These are phyloP conservation scores for Sterna hirundo DNA, from an alignment of 2,113 vertebrate genomes.

Conservation along the genomic window DNA sequence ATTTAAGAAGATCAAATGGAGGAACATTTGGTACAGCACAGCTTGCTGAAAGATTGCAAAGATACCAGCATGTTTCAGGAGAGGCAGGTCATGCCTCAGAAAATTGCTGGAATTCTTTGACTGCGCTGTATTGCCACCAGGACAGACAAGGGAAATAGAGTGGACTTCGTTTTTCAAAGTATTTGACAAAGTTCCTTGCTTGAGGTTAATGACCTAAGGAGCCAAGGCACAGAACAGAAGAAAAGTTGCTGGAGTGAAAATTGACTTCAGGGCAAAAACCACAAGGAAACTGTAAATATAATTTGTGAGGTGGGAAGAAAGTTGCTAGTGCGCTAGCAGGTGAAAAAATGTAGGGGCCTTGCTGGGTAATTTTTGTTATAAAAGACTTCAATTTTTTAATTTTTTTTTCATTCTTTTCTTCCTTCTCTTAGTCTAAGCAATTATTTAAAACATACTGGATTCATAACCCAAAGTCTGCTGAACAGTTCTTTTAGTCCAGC, in stretches of 20 bases:
- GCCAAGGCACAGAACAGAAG: conserved; percentile 39
- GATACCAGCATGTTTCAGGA: conserved; percentile 44
- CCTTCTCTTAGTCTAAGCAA: background rate
- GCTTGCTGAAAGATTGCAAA: conserved; percentile 55
- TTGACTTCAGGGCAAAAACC: conserved; percentile 51
- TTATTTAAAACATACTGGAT: background rate
- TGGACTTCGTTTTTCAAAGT: conserved; percentile 54
- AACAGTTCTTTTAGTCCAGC: background rate
- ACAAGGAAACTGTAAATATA: conserved; percentile 52
- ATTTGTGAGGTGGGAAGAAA: conserved; percentile 27
- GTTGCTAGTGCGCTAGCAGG: background rate
- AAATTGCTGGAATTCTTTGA: conserved; percentile 57
- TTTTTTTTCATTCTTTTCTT: background rate
- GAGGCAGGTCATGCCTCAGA: conserved; percentile 38
- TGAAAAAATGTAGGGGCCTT: background rate
- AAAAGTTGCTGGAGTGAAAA: conserved; percentile 58
- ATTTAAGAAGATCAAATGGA: conserved; percentile 55
- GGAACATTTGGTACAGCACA: conserved; percentile 40
- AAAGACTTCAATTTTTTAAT: background rate
- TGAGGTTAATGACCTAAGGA: conserved; percentile 63
- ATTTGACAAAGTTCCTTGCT: conserved; percentile 44
- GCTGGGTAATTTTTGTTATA: background rate
- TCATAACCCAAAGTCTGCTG: background rate
- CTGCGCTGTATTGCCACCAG: conserved; percentile 21
- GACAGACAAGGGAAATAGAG: conserved; percentile 46